A percentile compares a stretch with the other conserved stretches of the same genome.
phyloP scores from a whole-genome alignment of 1,140 invertebrate species.

The Drosophila lini region DNA sequence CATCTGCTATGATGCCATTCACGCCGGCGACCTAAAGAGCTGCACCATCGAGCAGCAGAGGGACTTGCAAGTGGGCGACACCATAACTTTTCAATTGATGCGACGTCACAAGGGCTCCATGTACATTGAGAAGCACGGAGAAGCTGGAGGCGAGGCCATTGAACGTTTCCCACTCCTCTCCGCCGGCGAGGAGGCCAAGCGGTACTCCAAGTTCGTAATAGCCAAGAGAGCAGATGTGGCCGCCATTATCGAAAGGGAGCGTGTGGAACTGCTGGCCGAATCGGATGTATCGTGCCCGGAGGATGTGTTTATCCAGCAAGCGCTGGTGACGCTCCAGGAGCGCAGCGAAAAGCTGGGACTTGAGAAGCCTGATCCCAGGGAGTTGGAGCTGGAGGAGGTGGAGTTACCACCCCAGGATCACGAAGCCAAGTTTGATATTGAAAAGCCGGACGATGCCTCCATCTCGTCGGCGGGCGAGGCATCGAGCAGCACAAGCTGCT shows the following conservation, averaged over 20 bases:
- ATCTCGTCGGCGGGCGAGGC: conserved; percentile 55
- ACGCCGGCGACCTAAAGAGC: conserved; percentile 84
- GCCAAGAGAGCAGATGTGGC: conserved; percentile 88
- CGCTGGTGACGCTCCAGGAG: conserved; percentile 87
- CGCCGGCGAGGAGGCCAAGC: conserved; percentile 83
- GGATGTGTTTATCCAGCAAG: conserved; percentile 93
- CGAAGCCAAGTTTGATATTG: conserved; percentile 41
- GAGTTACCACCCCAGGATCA: conserved; percentile 11
- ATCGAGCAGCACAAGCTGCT: conserved; percentile 42
- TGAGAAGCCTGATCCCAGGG: conserved; percentile 21
- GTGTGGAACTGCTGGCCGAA: conserved; percentile 87
- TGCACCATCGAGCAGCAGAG: conserved; percentile 84
- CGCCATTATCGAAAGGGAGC: conserved; percentile 90
- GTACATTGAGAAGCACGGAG: conserved; percentile 87
- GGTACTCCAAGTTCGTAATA: conserved; percentile 91
- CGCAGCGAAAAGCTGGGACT: conserved; percentile 58
- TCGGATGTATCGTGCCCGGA: conserved; percentile 91
- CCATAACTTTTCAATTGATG: conserved; percentile 94
- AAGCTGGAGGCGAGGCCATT: conserved; percentile 5
- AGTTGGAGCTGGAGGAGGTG: conserved; percentile 29
- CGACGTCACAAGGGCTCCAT: conserved; percentile 92
- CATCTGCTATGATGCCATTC: conserved; percentile 92
- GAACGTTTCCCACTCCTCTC: conserved; percentile 74
- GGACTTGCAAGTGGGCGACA: conserved; percentile 88
- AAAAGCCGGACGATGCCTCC: conserved; percentile 57